These are phyloP conservation scores for fruit fly (Drosophila melanogaster) DNA, from an alignment of 1,140 invertebrate species.

Conservation along the genomic window DNA sequence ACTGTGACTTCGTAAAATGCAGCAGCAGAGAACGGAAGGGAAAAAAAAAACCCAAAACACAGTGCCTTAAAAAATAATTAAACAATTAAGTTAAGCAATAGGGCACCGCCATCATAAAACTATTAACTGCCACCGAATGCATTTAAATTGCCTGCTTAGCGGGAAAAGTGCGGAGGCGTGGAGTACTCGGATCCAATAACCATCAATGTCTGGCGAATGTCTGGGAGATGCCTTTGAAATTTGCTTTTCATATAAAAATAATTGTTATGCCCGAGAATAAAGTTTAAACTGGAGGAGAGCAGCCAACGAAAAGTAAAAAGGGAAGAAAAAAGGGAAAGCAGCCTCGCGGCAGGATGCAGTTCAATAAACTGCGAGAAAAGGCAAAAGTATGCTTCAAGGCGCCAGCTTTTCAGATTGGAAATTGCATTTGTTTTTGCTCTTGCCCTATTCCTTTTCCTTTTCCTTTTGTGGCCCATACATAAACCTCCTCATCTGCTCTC, in stretches of 20 bases:
- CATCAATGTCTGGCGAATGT: slow-evolving; percentile 47
- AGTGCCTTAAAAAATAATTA: slow-evolving; percentile 71
- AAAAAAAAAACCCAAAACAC: not conserved
- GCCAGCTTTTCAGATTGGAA: slow-evolving; percentile 37
- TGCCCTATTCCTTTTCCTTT: not conserved
- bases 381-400: slow-evolving; percentile 63
- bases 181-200: slow-evolving; percentile 38
- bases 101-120: slow-evolving; percentile 62
- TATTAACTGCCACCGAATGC: slow-evolving; percentile 72
- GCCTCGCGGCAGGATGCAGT: slow-evolving; percentile 49
- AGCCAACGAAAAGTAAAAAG: slow-evolving; percentile 1
- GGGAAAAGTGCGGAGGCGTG: slow-evolving; percentile 27
- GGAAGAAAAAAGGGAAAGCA: slow-evolving; percentile 12
- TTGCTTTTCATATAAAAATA: slow-evolving; percentile 52
- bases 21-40: slow-evolving; percentile 5
- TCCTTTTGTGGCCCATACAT: slow-evolving; percentile 19
- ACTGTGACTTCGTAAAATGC: slow-evolving; percentile 74
- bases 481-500: slow-evolving; percentile 9
- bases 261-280: slow-evolving; percentile 52
- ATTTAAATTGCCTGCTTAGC: slow-evolving; percentile 77
- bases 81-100: slow-evolving; percentile 72
- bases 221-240: slow-evolving; percentile 52
- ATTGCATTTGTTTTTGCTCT: slow-evolving; percentile 67
- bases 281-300: slow-evolving; percentile 29
- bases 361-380: slow-evolving; percentile 69